These are phyloP conservation scores for Elysia chlorotica DNA, from an alignment of 1,140 invertebrate species.

Conservation along the genomic window DNA sequence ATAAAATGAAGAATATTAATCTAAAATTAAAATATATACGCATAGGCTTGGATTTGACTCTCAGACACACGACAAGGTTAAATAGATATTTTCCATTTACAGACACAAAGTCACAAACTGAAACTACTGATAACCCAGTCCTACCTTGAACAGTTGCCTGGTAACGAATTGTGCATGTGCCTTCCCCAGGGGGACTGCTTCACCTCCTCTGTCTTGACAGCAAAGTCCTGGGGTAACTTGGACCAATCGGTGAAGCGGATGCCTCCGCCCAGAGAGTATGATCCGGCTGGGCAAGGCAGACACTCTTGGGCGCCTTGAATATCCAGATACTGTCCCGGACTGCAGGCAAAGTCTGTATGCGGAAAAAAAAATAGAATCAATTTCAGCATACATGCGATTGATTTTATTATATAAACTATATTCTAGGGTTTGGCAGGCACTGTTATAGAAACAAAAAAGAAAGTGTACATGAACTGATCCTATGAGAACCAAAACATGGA, in stretches of 20 bases:
- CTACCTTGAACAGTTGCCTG: slow-evolving; percentile 47
- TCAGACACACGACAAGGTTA: too few relatives aligned
- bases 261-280: slow-evolving; percentile 67
- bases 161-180: slow-evolving; percentile 1
- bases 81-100: too few relatives aligned
- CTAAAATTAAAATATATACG: too few relatives aligned
- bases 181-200: background rate
- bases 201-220: slow-evolving; percentile 61
- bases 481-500: background rate
- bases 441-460: too few relatives aligned
- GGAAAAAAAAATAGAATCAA: too few relatives aligned
- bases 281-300: slow-evolving; percentile 63
- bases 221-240: slow-evolving; percentile 63
- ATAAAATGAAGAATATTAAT: too few relatives aligned
- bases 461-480: background rate
- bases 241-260: slow-evolving; percentile 66
- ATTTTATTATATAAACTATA: too few relatives aligned
- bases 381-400: too few relatives aligned
- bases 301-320: slow-evolving; percentile 63
- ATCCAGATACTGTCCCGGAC: slow-evolving; percentile 64
- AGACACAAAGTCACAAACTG: too few relatives aligned
- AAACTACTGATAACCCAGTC: background rate
- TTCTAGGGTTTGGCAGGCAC: too few relatives aligned
- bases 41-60: too few relatives aligned
- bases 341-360: slow-evolving; percentile 63